phyloP scores from a whole-genome alignment of 2,113 vertebrate species.

The Hirundichthys speculiger region DNA sequence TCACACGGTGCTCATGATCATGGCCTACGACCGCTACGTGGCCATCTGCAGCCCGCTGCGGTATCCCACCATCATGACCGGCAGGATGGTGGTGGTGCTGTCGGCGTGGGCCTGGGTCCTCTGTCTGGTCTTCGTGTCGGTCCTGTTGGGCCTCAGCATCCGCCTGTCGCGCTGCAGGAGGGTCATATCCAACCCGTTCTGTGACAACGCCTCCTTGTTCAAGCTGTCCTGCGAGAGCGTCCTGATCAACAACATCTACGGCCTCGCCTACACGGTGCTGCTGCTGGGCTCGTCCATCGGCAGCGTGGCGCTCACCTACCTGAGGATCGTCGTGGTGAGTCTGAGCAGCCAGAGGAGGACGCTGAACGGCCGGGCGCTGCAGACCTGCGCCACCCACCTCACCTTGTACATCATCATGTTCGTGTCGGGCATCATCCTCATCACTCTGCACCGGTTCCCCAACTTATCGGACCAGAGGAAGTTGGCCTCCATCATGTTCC shows the following conservation, averaged over 20 bases:
- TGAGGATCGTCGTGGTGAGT: constrained; percentile 53
- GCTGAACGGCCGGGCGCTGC: constrained; percentile 52
- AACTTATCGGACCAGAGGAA: constrained; percentile 39
- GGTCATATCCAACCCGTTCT: constrained; percentile 47
- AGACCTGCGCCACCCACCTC: constrained; percentile 71
- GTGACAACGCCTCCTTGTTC: too few species aligned
- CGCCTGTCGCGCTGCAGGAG: constrained; percentile 63
- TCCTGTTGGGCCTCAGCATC: constrained; percentile 46
- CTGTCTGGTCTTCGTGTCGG: neutral
- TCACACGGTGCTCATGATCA: constrained; percentile 70
- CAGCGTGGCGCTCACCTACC: constrained; percentile 61
- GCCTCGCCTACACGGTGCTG: too few species aligned
- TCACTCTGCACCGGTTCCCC: constrained; percentile 61
- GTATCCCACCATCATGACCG: constrained; percentile 66
- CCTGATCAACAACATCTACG: too few species aligned
- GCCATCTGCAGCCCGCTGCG: constrained; percentile 69
- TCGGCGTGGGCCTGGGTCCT: constrained; percentile 50
- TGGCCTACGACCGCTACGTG: constrained; percentile 77
- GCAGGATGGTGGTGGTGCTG: constrained; percentile 53
- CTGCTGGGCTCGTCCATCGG: constrained; percentile 39
- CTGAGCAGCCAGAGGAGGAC: constrained; percentile 27
- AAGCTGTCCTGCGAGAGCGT: too few species aligned
- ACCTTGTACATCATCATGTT: constrained; percentile 58
- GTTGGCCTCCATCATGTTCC: constrained; percentile 47
- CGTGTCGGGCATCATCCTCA: neutral